Base-by-base conservation (phyloP, 2,888 invertebrate species). In the Rhogogaster chlorosoma region DNA sequence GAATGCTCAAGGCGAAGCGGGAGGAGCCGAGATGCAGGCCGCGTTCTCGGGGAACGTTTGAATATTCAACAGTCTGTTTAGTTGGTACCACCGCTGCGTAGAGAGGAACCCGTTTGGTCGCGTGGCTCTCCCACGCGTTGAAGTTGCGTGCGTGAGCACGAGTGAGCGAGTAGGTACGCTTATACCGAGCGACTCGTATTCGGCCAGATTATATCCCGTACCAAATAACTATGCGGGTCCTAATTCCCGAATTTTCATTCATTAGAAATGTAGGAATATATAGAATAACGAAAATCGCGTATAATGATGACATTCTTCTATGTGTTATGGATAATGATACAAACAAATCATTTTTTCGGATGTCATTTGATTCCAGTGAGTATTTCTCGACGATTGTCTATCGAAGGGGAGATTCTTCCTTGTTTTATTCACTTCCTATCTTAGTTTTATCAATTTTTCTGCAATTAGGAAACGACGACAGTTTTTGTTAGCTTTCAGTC, bases 41-140 rank as follows among this genome's bases (percentile, higher is more conserved):
- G 67, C 83, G 83, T 83, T 83, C 67, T 67, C 83, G 73, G 57
- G 64, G 64, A 67, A 53, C 84, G 26, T 75, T 84, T 84, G 88
- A 88, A 88, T 88, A 88, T 88, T 88, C 88, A 88, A 87, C 86
- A 84, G 87, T 84, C 84, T 84, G 84, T 78, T 53, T 83, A 84
- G 80, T 83, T 78, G 88, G 85, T 88, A 67, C 87, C 85, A 85
- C 83, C 84, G 70, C 85, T 80, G 85, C 78, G 84, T 84, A 71
- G 84, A 77, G 80, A 84, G 84, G 84, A 93, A 93, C 93, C 91
- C 92, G 93, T 93, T 90, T 89, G 89, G 93, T 93, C 93, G 93
- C 93, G 93, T 93, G 93, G 93, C 92, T 89, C 92, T 91, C 93
- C 93, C 91, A 93, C 93, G 91, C 93, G 86, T 88, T 45, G 45